phyloP scores from a whole-genome alignment of 2,888 invertebrate genomes.

The Pseudoips prasinana region DNA sequence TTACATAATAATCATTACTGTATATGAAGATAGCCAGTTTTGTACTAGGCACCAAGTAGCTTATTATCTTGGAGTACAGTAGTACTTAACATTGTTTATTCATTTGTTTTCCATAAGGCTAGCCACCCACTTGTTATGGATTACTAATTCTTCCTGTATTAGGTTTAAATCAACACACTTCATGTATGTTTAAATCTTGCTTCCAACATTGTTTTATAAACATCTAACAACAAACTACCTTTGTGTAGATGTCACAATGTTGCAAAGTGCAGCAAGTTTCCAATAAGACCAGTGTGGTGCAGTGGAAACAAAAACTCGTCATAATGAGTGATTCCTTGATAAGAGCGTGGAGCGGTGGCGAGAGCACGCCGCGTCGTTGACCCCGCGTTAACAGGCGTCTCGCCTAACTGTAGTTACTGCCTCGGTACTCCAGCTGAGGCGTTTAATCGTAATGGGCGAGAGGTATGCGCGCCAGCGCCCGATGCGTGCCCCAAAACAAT shows the following conservation, averaged over 20 bases:
- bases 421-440: constrained; percentile 21
- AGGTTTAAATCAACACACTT: too few relatives aligned
- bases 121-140: too few relatives aligned
- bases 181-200: too few relatives aligned
- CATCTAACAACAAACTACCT: neutral
- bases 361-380: constrained; percentile 29
- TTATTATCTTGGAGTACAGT: too few relatives aligned
- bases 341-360: constrained; percentile 5
- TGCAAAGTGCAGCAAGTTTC: constrained; percentile 1
- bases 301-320: constrained; percentile 3
- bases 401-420: constrained; percentile 32
- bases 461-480: constrained; percentile 7
- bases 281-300: constrained; percentile 2
- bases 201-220: too few relatives aligned
- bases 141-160: too few relatives aligned
- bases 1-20: too few relatives aligned
- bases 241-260: too few relatives aligned
- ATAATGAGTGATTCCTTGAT: constrained; percentile 7
- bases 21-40: too few relatives aligned
- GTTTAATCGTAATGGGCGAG: constrained; percentile 16
- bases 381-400: constrained; percentile 27
- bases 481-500: constrained; percentile 33
- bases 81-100: too few relatives aligned
- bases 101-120: too few relatives aligned
- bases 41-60: too few relatives aligned